Base-by-base conservation (phyloP, 2,888 invertebrate species). In the Lycia hirtaria region DNA sequence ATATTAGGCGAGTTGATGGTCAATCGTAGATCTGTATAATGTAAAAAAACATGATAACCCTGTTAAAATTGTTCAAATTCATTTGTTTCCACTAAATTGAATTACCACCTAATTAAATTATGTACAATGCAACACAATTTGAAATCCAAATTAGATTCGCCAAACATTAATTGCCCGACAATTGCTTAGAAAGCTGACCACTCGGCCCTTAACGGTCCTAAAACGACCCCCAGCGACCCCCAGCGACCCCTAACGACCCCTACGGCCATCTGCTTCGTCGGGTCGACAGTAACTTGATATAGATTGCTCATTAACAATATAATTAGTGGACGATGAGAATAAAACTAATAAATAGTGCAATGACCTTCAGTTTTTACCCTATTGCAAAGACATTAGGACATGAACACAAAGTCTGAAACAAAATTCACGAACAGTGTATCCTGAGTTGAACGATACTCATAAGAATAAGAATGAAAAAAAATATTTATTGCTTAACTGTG, bases 251-350 rank as follows among this genome's bases (percentile, higher is more conserved):
- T 4, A n/a, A 10, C 19, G 37, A 37, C 19, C 10, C 22, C 10
- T 14, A 15, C 3, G 40, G 41, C 51, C 51, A 51, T 51, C 43
- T 51, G 51, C 9, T n/a, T 12, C 40, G 15, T 28, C 12, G 22
- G 50, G 40, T 17, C n/a, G n/a, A 35, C 28, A 12, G 41, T 51
- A 43, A 51, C 19, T 51, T 7, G 35, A 50, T 50, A 50, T 5
- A 17, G 6, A 14, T 50, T 3, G 19, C 41, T 51, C 32, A 51
- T 51, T 45, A 53, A 19, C 30, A 12, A 26, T 28, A 28, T 40
- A 44, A 43, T 32, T 33, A 49, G 30, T 41, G 41, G 40, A 41
- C 41, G 26, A 12, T 9, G 19, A 22, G 17, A 22, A 7, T 3
- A 9, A 9, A 3, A 30, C n/a, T 4, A 12, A 4, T 30, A 3